Evolutionary conservation across 2,888 invertebrate genomes (phyloP).

Genomic region (Oxytorus armatus): DNA sequence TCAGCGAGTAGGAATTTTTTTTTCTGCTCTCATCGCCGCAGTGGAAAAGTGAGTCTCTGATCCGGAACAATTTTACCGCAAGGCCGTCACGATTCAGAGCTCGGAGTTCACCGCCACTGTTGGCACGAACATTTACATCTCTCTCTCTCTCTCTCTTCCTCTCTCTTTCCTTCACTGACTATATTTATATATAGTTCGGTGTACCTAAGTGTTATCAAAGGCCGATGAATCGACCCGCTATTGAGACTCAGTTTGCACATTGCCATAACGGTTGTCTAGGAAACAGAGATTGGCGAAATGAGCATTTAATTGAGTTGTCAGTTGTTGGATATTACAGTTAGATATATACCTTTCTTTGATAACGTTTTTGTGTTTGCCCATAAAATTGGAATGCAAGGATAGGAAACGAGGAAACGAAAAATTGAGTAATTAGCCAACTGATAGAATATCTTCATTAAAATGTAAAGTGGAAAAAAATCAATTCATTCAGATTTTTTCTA

Average conservation of each 20-base stretch:
- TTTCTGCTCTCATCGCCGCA: slow-evolving; percentile 28
- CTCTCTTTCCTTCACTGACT: slow-evolving; percentile 2
- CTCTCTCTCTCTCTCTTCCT: background rate
- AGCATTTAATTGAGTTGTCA: no score
- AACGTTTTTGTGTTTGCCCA: no score
- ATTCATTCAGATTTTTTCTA: no score
- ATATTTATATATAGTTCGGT: slow-evolving; percentile 2
- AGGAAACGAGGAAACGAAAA: no score
- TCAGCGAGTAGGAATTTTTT: background rate
- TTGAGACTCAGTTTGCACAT: slow-evolving; percentile 29
- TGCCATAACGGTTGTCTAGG: slow-evolving; percentile 36
- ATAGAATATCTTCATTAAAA: no score
- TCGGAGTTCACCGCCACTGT: slow-evolving; percentile 58
- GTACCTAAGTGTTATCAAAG: slow-evolving; percentile 46
- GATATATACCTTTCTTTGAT: no score
- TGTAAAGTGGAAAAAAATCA: no score
- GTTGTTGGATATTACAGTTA: no score
- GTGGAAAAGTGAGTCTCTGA: slow-evolving; percentile 71
- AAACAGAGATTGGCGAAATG: slow-evolving; percentile 15
- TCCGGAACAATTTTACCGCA: slow-evolving; percentile 73
- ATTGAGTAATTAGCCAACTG: no score
- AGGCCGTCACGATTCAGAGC: slow-evolving; percentile 71
- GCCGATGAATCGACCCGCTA: slow-evolving; percentile 48
- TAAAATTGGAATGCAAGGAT: no score
- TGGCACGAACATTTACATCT: slow-evolving; percentile 41